A percentile compares a stretch with the other conserved stretches of the same genome.
phyloP scores from a whole-genome alignment of 2,797 vertebrate species.

The Hipposideros larvatus region DNA sequence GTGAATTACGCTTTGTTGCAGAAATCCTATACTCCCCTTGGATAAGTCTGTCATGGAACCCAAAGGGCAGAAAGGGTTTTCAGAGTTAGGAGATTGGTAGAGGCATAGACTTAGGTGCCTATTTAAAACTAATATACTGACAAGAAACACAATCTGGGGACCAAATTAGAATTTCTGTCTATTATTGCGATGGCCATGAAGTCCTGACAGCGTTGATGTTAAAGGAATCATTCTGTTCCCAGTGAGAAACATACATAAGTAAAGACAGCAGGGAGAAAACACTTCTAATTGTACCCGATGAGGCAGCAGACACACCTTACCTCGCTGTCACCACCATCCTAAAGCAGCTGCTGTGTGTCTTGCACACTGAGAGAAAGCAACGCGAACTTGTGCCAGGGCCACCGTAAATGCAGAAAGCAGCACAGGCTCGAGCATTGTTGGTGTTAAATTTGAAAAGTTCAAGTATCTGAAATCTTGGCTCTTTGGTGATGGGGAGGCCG shows the following conservation, averaged over 20 bases:
- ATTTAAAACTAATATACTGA: constrained; percentile 86
- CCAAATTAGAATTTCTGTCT: constrained; percentile 81
- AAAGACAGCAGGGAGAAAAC: constrained; percentile 15
- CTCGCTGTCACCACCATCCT: not conserved
- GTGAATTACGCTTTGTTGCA: constrained; percentile 95
- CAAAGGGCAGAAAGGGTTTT: constrained; percentile 86
- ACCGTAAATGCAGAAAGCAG: not conserved
- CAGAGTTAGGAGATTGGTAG: constrained; percentile 82
- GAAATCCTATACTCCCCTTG: constrained; percentile 95
- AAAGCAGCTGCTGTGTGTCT: not conserved
- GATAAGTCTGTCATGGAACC: constrained; percentile 84
- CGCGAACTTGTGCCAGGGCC: not conserved
- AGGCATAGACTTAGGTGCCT: constrained; percentile 79
- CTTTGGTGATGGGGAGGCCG: not conserved
- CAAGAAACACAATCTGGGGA: constrained; percentile 84
- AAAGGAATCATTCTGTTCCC: constrained; percentile 80
- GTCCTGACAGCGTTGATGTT: constrained; percentile 82
- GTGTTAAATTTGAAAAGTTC: constrained; percentile 4
- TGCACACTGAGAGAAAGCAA: not conserved
- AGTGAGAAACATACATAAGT: constrained; percentile 74
- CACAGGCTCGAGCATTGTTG: not conserved
- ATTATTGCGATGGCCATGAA: constrained; percentile 81
- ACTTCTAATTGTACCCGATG: not conserved
- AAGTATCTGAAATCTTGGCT: not conserved
- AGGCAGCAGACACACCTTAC: not conserved